Evolutionary conservation across 2,113 vertebrate genomes (phyloP).

Genomic region (Conger conger): DNA sequence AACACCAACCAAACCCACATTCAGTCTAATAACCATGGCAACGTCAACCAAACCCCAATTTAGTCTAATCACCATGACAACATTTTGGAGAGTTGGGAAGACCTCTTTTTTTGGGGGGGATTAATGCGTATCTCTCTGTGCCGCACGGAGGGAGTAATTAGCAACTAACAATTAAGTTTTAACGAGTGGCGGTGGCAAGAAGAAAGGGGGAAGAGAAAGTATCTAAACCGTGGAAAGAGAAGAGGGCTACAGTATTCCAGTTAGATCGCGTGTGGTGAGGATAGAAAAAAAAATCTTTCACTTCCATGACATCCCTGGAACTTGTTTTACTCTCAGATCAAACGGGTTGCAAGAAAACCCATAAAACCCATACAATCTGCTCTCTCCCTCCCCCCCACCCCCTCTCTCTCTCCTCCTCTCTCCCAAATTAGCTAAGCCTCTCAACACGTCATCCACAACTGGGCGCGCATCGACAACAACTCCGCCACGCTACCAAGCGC

Average conservation of each 20-base stretch:
- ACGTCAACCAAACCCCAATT: too few species aligned
- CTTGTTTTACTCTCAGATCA: conserved; percentile 66
- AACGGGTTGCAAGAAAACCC: conserved; percentile 69
- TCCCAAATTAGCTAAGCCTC: conserved; percentile 77
- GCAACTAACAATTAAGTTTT: conserved; percentile 68
- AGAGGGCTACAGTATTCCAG: conserved; percentile 44
- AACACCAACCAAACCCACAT: too few species aligned
- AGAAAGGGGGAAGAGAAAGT: conserved; percentile 29
- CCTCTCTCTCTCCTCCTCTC: conserved; percentile 53
- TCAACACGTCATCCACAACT: conserved; percentile 71
- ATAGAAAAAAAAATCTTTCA: conserved; percentile 58
- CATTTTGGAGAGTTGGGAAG: conserved; percentile 38
- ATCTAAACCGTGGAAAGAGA: conserved; percentile 35
- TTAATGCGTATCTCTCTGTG: conserved; percentile 60
- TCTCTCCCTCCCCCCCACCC: conserved; percentile 42
- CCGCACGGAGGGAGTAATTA: conserved; percentile 60
- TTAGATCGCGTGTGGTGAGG: conserved; percentile 36
- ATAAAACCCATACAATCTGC: conserved; percentile 55
- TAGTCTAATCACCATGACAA: too few species aligned
- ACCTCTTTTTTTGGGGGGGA: conserved; percentile 60
- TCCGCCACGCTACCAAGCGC: conserved; percentile 45
- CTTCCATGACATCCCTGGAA: conserved; percentile 62
- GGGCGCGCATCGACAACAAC: conserved; percentile 66
- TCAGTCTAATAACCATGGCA: too few species aligned
- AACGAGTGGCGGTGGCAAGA: conserved; percentile 61